Evolutionary conservation across 2,888 invertebrate genomes (phyloP).

Genomic region (Embidobia sp.): DNA sequence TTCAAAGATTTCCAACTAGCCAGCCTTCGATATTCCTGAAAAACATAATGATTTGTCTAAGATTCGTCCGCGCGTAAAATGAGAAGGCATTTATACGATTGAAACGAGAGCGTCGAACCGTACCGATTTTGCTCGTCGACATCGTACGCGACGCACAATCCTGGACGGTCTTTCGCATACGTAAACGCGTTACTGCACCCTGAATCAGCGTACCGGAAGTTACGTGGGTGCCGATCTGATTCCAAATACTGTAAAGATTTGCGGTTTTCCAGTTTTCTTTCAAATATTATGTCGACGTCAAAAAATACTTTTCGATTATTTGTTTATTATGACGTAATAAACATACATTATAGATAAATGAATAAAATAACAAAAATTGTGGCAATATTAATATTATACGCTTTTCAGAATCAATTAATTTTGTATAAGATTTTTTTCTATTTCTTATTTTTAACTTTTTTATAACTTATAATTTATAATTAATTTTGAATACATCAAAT

Average conservation of each 20-base stretch:
- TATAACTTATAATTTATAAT: no score
- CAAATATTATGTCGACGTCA: not conserved
- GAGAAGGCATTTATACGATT: conserved; percentile 23
- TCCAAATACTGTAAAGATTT: conserved; percentile 7
- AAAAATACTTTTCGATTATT: not conserved
- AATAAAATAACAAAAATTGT: no score
- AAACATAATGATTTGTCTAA: conserved; percentile 51
- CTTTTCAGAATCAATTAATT: no score
- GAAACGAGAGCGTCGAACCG: conserved; percentile 35
- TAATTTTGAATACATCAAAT: no score
- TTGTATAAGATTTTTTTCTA: no score
- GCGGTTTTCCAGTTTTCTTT: not conserved
- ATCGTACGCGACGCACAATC: conserved; percentile 27
- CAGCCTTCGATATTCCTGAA: conserved; percentile 24
- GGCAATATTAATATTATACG: no score
- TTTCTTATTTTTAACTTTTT: no score
- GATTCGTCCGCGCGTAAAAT: conserved; percentile 27
- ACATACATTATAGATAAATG: no score
- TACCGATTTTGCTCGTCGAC: conserved; percentile 28
- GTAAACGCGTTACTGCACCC: conserved; percentile 22
- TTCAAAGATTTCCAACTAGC: conserved; percentile 31
- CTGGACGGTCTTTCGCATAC: conserved; percentile 13
- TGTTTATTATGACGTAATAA: not conserved
- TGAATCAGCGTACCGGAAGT: conserved; percentile 24
- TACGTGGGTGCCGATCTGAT: conserved; percentile 22